A percentile compares a stretch with the other conserved stretches of the same genome.
Evolutionary conservation across 1,140 invertebrate species (phyloP).

Genomic region (Belonocnema kinseyi): DNA sequence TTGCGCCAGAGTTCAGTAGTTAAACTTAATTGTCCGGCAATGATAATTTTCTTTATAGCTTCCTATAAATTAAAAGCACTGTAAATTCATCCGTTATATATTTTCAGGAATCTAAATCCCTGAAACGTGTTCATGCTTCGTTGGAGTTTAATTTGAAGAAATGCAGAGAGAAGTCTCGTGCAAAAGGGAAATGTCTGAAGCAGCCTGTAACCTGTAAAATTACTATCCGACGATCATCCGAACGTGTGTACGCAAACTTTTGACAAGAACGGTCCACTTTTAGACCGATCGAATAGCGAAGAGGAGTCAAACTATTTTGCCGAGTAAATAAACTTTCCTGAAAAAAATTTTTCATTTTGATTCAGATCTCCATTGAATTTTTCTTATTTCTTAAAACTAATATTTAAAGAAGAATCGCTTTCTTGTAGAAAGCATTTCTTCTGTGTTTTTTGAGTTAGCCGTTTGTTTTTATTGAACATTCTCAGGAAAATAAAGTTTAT

Average conservation of each 20-base stretch:
- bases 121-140: slow-evolving; percentile 3
- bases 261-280: slow-evolving; percentile 25
- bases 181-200: slow-evolving; percentile 16
- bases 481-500: too few relatives aligned
- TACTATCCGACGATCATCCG: slow-evolving; percentile 15
- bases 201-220: slow-evolving; percentile 14
- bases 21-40: too few relatives aligned
- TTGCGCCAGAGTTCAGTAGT: too few relatives aligned
- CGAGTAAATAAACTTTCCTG: slow-evolving; percentile 2
- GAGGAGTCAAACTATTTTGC: slow-evolving; percentile 7
- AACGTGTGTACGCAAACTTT: slow-evolving; percentile 29
- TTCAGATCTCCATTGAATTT: background rate
- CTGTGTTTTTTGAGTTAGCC: too few relatives aligned
- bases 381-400: too few relatives aligned
- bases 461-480: too few relatives aligned
- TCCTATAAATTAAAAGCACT: background rate
- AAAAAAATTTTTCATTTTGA: slow-evolving; percentile 7
- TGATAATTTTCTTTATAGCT: too few relatives aligned
- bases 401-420: too few relatives aligned
- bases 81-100: background rate
- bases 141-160: slow-evolving; percentile 14
- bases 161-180: slow-evolving; percentile 3
- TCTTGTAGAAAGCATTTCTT: too few relatives aligned
- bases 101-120: background rate
- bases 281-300: slow-evolving; percentile 16